phyloP scores from a whole-genome alignment of 2,797 vertebrate genomes.

The Aselliscus stoliczkanus region DNA sequence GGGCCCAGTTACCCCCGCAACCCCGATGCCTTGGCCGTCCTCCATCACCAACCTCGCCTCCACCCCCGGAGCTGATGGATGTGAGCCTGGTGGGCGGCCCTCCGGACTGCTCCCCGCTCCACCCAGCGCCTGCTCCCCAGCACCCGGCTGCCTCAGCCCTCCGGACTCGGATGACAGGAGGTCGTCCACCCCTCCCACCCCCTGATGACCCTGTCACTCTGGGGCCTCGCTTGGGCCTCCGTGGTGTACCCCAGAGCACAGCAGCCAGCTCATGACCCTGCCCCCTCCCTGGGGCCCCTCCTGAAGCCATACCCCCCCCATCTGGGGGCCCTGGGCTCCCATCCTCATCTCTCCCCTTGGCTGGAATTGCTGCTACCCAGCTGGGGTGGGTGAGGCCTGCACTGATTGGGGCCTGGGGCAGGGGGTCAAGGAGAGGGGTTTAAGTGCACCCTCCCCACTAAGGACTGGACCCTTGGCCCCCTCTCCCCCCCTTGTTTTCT shows the following conservation, averaged over 20 bases:
- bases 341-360: conserved; percentile 68
- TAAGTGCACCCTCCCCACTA: conserved; percentile 45
- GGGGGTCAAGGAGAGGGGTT: conserved; percentile 69
- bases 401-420: conserved; percentile 75
- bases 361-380: conserved; percentile 78
- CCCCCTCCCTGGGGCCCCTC: conserved; percentile 70
- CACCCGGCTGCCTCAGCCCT: conserved; percentile 94
- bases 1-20: conserved; percentile 83
- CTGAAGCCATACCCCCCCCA: conserved; percentile 72
- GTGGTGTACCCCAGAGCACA: conserved; percentile 84
- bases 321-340: conserved; percentile 71
- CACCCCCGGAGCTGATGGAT: conserved; percentile 87
- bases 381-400: conserved; percentile 75
- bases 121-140: conserved; percentile 87
- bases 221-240: conserved; percentile 89
- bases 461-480: conserved; percentile 67
- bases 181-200: conserved; percentile 83
- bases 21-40: conserved; percentile 86
- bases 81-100: conserved; percentile 91
- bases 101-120: conserved; percentile 87
- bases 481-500: conserved; percentile 66
- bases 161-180: conserved; percentile 93
- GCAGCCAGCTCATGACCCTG: conserved; percentile 94
- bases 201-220: conserved; percentile 84
- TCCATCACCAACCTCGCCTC: conserved; percentile 82